These are phyloP conservation scores for Eupithecia subfuscata DNA, from an alignment of 2,888 invertebrate species.

Conservation along the genomic window DNA sequence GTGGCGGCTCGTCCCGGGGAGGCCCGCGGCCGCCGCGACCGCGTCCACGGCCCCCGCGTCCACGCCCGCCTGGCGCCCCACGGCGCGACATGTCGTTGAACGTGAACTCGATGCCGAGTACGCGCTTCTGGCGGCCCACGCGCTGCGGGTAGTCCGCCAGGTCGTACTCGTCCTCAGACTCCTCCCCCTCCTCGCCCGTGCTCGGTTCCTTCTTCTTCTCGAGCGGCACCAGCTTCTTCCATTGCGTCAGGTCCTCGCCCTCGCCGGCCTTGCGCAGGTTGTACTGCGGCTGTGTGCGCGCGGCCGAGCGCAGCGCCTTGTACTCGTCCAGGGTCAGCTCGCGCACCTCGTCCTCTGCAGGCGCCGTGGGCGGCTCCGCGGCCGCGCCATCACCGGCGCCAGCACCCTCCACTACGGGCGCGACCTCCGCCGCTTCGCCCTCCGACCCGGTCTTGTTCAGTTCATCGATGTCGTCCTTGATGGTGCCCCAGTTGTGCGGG, in stretches of 20 bases:
- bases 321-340: constrained; percentile 97
- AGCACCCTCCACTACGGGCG: constrained; percentile 73
- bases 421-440: constrained; percentile 81
- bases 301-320: constrained; percentile 92
- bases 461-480: constrained; percentile 93
- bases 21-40: constrained; percentile 67
- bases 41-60: constrained; percentile 85
- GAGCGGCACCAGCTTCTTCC: constrained; percentile 95
- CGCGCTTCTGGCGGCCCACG: constrained; percentile 93
- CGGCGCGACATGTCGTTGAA: constrained; percentile 92
- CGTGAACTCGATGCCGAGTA: constrained; percentile 94
- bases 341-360: constrained; percentile 90
- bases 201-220: constrained; percentile 88
- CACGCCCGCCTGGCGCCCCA: constrained; percentile 80
- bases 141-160: constrained; percentile 92
- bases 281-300: constrained; percentile 92
- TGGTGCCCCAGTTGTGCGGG: constrained; percentile 97
- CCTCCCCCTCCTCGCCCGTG: constrained; percentile 86
- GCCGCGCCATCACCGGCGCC: constrained; percentile 70
- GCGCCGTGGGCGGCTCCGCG: constrained; percentile 76
- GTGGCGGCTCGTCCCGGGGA: constrained; percentile 65
- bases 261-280: constrained; percentile 97
- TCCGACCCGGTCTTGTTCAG: constrained; percentile 80
- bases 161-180: constrained; percentile 89
- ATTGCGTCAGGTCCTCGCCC: constrained; percentile 95